These are phyloP conservation scores for Brachyalestes nurse DNA, from an alignment of 2,797 vertebrate genomes.

Conservation along the genomic window DNA sequence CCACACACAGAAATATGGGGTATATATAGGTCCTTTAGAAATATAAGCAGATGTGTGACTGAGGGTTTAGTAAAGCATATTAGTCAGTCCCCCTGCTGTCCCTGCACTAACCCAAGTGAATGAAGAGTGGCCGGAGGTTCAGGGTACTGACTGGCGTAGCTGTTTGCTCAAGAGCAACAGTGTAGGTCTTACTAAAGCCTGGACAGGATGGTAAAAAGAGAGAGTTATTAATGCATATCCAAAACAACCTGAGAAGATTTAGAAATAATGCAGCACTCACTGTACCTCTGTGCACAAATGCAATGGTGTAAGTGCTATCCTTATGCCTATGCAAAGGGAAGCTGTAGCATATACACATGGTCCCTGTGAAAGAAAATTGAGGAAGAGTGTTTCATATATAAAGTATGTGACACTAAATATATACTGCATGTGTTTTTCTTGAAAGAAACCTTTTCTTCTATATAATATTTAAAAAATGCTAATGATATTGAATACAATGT, in stretches of 20 bases:
- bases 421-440: too few relatives aligned
- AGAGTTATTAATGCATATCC: neutral
- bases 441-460: too few relatives aligned
- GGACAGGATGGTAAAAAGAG: conserved; percentile 26
- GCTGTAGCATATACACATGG: conserved; percentile 89
- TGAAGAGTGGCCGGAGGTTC: conserved; percentile 81
- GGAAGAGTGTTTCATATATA: neutral
- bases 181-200: conserved; percentile 92
- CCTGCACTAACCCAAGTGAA: conserved; percentile 85
- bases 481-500: too few relatives aligned
- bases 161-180: conserved; percentile 73
- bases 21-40: neutral
- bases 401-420: too few relatives aligned
- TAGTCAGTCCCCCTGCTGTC: neutral
- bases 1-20: too few relatives aligned
- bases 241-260: conserved; percentile 18
- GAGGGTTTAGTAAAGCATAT: neutral
- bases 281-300: conserved; percentile 90
- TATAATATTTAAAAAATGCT: neutral
- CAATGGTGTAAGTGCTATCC: conserved; percentile 83
- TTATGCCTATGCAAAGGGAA: conserved; percentile 68
- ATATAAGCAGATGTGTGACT: neutral
- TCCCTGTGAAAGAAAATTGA: conserved; percentile 75
- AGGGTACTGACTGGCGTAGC: conserved; percentile 60
- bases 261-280: neutral